Evolutionary conservation across 2,888 invertebrate species (phyloP).

Genomic region (Dolichomitus sp.): DNA sequence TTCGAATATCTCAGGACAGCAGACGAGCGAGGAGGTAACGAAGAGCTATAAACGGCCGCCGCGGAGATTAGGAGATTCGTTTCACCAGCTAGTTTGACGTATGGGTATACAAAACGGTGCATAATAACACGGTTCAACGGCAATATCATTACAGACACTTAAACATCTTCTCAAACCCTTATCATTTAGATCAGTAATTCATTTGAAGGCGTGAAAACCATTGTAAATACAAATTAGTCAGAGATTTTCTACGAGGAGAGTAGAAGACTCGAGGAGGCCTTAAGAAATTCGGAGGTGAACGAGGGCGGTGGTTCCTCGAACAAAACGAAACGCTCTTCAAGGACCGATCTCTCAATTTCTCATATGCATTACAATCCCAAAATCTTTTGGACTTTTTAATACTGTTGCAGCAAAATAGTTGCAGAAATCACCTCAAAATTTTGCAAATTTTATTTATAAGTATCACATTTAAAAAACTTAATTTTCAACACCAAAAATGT

Average conservation of each 20-base stretch:
- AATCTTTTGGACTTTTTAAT: not conserved
- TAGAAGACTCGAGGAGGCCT: constrained; percentile 74
- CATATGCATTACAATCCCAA: not conserved
- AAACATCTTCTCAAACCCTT: constrained; percentile 27
- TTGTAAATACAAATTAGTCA: constrained; percentile 85
- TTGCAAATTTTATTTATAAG: not conserved
- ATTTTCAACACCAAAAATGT: not conserved
- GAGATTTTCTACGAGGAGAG: constrained; percentile 81
- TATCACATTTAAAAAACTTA: not conserved
- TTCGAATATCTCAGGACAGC: constrained; percentile 66
- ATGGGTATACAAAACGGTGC: not conserved
- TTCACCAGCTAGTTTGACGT: constrained; percentile 13
- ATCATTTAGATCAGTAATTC: constrained; percentile 66
- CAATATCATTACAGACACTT: constrained; percentile 33
- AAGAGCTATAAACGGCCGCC: constrained; percentile 5
- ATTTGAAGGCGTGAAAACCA: constrained; percentile 79
- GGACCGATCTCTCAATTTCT: not conserved
- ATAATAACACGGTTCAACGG: constrained; percentile 43
- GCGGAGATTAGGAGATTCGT: constrained; percentile 59
- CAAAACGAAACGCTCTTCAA: constrained; percentile 19
- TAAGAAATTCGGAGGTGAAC: constrained; percentile 57
- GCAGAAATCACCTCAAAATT: not conserved
- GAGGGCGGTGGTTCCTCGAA: constrained; percentile 15
- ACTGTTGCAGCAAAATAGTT: not conserved
- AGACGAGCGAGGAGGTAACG: constrained; percentile 60